phyloP scores from a whole-genome alignment of 2,113 vertebrate genomes.

The Lamprotornis superbus region DNA sequence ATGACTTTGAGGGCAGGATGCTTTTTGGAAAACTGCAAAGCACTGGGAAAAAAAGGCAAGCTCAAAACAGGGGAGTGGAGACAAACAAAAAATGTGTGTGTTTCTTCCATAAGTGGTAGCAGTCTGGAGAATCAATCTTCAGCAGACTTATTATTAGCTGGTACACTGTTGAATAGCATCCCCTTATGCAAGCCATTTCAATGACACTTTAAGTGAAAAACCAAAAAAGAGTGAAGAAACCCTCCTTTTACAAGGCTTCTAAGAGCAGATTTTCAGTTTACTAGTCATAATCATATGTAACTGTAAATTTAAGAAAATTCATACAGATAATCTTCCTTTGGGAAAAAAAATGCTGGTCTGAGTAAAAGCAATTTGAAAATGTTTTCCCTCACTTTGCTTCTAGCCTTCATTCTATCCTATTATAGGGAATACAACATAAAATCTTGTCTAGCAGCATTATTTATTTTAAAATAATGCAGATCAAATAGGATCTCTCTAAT shows the following conservation, averaged over 20 bases:
- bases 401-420: not conserved
- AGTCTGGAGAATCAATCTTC: not conserved
- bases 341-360: not conserved
- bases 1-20: not conserved
- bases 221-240: not conserved
- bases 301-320: constrained; percentile 30
- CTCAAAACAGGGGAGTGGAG: not conserved
- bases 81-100: not conserved
- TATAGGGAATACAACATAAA: not conserved
- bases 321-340: not conserved
- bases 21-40: not conserved
- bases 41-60: not conserved
- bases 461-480: constrained; percentile 39
- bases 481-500: not conserved
- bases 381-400: not conserved
- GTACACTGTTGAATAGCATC: not conserved
- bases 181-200: constrained; percentile 1
- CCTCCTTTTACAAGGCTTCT: constrained; percentile 20
- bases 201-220: not conserved
- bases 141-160: constrained; percentile 7
- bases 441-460: not conserved
- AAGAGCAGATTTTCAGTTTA: not conserved
- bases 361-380: constrained; percentile 18
- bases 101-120: not conserved
- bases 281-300: not conserved